Conservation (phyloP, 2,888 invertebrate species). For the Drosophila mimetica region DNA sequence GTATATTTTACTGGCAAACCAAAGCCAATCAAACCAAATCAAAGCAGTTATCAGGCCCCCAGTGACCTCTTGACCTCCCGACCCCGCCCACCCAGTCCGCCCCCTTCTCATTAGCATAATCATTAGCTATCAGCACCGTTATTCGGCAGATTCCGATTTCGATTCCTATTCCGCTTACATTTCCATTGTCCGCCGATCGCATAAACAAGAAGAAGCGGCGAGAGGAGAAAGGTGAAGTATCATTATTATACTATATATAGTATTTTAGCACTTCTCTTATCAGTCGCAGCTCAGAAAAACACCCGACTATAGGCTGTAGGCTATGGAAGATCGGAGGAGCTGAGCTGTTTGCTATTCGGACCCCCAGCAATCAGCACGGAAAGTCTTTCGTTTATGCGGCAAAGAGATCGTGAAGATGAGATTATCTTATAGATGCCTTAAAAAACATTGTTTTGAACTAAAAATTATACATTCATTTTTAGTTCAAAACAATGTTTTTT, state of each 20-base stretch:
- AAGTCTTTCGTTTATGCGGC: slow-evolving; percentile 16
- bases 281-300: slow-evolving; percentile 9
- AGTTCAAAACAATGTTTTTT: too few relatives aligned
- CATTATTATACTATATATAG: neutral
- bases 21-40: slow-evolving; percentile 46
- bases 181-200: slow-evolving; percentile 27
- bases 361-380: slow-evolving; percentile 30
- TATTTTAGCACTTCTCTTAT: slow-evolving; percentile 15
- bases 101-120: slow-evolving; percentile 6
- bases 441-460: too few relatives aligned
- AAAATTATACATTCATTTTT: too few relatives aligned
- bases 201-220: neutral
- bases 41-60: slow-evolving; percentile 64
- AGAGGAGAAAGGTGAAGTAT: neutral
- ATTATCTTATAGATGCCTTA: too few relatives aligned
- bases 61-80: slow-evolving; percentile 60
- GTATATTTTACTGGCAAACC: too few relatives aligned
- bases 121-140: slow-evolving; percentile 10
- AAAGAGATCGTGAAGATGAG: too few relatives aligned
- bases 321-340: neutral
- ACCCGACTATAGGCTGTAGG: slow-evolving; percentile 1
- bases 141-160: slow-evolving; percentile 24
- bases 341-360: slow-evolving; percentile 16
- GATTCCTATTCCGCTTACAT: slow-evolving; percentile 19
- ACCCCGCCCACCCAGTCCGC: slow-evolving; percentile 40